Base-by-base conservation (phyloP, 2,888 invertebrate species). In the Trachelus tabidus region DNA sequence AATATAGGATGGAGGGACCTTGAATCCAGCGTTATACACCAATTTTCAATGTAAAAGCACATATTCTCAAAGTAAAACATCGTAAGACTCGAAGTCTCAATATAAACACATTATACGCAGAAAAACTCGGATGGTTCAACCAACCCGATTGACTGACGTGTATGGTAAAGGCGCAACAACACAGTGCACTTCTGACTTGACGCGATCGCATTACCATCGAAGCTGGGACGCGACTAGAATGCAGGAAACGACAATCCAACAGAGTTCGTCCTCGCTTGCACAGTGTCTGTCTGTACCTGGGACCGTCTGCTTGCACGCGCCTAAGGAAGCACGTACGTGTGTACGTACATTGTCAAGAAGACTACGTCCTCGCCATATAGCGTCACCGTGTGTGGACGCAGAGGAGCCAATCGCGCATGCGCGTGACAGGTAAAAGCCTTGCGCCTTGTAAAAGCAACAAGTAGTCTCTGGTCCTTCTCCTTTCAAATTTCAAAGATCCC, bases 191-290 rank as follows among this genome's bases (percentile, higher is more conserved):
- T 71, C 15, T 12, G 31, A 81, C 82, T 81, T 85, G 79, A 83
- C 82, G 83, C 82, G 80, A 82, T 81, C 81, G 79, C 83, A 83
- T 81, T 83, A 82, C 82, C 84, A 86, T 85, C 85, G 84, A 85
- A 83, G 84, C 81, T 83, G 75, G 81, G 75, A 80, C 83, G 83
- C 83, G 87, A 83, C 37, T 35, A 40, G 83, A 85, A 83, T 87
- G 73, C 77, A n/a, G 68, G 73, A 56, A 37, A 68, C 68, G 75
- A 56, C 79, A 73, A 69, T 78, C 79, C 81, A 76, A 78, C 76
- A 77, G 56, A 73, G 68, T 68, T 73, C 71, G 34, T 69, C 34
- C 35, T 35, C 35, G 15, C n/a, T 73, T 34, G 40, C 35, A 23
- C 31, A 30, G 34, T 30, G 68, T 40, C 40, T 69, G 35, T 75